These are phyloP conservation scores for Perithous albicinctus DNA, from an alignment of 2,888 invertebrate species.

Conservation along the genomic window DNA sequence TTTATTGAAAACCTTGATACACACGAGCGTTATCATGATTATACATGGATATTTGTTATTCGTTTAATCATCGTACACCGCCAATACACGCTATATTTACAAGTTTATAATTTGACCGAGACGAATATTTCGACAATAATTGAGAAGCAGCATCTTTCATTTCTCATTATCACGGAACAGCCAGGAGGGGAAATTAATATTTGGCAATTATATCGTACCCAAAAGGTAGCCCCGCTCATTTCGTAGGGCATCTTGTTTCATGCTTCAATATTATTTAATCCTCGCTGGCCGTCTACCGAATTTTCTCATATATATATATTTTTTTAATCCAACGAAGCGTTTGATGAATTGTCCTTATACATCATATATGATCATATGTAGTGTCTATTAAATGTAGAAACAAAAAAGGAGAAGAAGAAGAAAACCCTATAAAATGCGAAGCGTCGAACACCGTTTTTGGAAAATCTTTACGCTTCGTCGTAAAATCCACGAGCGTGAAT, in stretches of 20 bases:
- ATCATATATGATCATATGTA: conserved; percentile 48
- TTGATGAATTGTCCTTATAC: conserved; percentile 59
- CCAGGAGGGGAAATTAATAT: conserved; percentile 85
- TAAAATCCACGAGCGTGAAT: background rate
- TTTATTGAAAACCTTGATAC: conserved; percentile 82
- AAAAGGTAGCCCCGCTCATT: background rate
- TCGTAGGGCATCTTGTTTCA: background rate
- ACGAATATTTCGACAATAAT: conserved; percentile 52
- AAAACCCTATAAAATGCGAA: conserved; percentile 45
- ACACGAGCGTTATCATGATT: conserved; percentile 72
- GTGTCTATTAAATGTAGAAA: conserved; percentile 38
- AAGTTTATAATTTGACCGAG: conserved; percentile 64
- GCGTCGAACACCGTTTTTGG: conserved; percentile 40
- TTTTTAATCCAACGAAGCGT: conserved; percentile 55
- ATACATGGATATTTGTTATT: conserved; percentile 63
- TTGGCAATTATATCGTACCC: conserved; percentile 49
- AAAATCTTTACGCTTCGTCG: conserved; percentile 17
- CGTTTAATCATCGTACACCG: conserved; percentile 77
- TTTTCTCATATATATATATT: conserved; percentile 53
- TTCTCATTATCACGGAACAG: conserved; percentile 73
- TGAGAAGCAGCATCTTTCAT: conserved; percentile 37
- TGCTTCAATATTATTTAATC: conserved; percentile 83
- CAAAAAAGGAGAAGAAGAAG: conserved; percentile 38
- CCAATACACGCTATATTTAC: conserved; percentile 72
- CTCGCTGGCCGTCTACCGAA: conserved; percentile 81